These are phyloP conservation scores for Apis florea DNA, from an alignment of 1,140 invertebrate species.

Conservation along the genomic window DNA sequence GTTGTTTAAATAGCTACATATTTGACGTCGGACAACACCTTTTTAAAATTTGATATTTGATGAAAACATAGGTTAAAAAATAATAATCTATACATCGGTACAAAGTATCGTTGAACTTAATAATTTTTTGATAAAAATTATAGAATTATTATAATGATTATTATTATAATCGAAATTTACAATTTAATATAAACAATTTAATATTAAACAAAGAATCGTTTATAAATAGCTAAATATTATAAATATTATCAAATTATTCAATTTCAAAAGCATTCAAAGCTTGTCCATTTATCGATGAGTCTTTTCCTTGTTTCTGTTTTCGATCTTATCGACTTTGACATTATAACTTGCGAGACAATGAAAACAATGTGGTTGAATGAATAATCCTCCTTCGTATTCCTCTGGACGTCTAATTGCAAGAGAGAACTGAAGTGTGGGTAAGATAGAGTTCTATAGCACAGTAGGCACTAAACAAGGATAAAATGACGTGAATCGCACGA, in stretches of 20 bases:
- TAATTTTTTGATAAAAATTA: too few species aligned
- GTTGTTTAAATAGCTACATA: conserved; percentile 33
- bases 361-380: conserved; percentile 64
- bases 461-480: conserved; percentile 7
- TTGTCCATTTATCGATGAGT: background rate
- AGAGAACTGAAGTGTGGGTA: background rate
- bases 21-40: background rate
- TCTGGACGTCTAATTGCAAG: conserved; percentile 46
- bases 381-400: conserved; percentile 58
- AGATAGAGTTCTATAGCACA: background rate
- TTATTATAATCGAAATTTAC: too few species aligned
- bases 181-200: too few species aligned
- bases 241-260: background rate
- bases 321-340: background rate
- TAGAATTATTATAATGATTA: too few species aligned
- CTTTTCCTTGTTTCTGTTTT: background rate
- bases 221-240: too few species aligned
- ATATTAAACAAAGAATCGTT: too few species aligned
- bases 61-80: background rate
- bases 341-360: conserved; percentile 51
- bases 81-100: too few species aligned
- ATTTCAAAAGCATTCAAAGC: background rate
- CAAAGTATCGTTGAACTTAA: too few species aligned
- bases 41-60: background rate
- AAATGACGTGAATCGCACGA: background rate